Evolutionary conservation across 2,113 vertebrate genomes (phyloP), one percentile per base, ranked within the genome.

Genomic region (Zosterops lateralis): DNA sequence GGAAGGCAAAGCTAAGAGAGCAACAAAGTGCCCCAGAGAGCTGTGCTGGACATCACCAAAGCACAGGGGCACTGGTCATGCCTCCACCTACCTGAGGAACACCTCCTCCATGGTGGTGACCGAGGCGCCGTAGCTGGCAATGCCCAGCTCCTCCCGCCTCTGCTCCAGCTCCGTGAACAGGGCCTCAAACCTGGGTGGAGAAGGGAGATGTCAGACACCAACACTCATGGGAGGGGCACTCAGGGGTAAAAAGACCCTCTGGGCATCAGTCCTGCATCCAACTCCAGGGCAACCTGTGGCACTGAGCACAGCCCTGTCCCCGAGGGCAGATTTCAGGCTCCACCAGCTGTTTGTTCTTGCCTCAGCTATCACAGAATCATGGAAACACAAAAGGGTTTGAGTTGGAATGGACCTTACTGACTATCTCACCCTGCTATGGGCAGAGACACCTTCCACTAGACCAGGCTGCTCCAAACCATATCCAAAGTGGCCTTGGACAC

Each of bases 21-120:
- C 53, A 76, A 91, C 44, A 9, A 3, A 0, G 2, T 47, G 51
- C 17, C 53, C 56, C 0, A 0, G 20, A 45, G 28, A 60, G 62
- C 40, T 32, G 57, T 16, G 65, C 13, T 74, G 48, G 77, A 22
- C 48, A 40, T 5, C 17, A 17, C 26, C 8, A 4, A 60, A 57
- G 58, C 24, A 14, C 34, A 17, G 0, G 0, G 60, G 34, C 47
- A 51, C n/a, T 19, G 50, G 10, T 24, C 67, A 64, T 8, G 28
- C 24, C 36, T 62, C 18, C 26, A 24, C 74, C 53, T 91, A 99
- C 99, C 99, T 98, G 64, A 99, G 98, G 89, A 99, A 99, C 73
- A 99, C 99, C 57, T 99, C 99, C 90, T 99, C 99, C 99, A 99
- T 99, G 25, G 99, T 99, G 84, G 99, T 99, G 61, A 99, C 98